Conservation (phyloP, 2,113 vertebrate species). For the Lophotis ruficrista region DNA sequence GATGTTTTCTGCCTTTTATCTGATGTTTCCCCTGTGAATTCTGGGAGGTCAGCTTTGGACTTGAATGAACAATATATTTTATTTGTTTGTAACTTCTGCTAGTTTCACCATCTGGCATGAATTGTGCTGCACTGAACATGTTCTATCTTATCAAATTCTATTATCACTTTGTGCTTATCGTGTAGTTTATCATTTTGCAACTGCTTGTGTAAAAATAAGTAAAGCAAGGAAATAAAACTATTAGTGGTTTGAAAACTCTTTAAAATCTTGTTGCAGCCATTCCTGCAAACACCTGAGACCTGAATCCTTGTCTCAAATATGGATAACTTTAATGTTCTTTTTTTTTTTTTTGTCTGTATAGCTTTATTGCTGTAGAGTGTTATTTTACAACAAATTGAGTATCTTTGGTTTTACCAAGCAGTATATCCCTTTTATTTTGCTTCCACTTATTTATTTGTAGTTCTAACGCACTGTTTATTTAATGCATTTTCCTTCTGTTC, state of each 20-base stretch:
- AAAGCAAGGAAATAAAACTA: slow-evolving; percentile 37
- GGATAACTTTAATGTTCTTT: background rate
- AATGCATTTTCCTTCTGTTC: background rate
- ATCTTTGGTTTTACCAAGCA: background rate
- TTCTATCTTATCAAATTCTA: slow-evolving; percentile 49
- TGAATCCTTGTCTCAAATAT: background rate
- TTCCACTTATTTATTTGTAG: background rate
- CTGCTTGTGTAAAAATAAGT: slow-evolving; percentile 3
- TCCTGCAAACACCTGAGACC: background rate
- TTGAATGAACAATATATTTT: background rate
- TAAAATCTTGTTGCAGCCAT: slow-evolving; percentile 24
- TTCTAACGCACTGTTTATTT: background rate
- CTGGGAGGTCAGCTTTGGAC: background rate
- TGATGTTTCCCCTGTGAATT: background rate
- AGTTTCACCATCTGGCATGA: slow-evolving; percentile 15
- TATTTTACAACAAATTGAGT: background rate
- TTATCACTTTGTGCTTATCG: slow-evolving; percentile 36
- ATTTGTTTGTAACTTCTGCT: slow-evolving; percentile 13
- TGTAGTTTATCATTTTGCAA: slow-evolving; percentile 8
- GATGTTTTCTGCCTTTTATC: background rate
- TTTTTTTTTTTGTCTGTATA: background rate
- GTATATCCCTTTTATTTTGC: background rate
- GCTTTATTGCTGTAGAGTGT: background rate
- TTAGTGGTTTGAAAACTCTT: slow-evolving; percentile 31
- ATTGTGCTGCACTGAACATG: background rate